Percentiles rank a stretch among this genome's conserved stretches.
These are phyloP conservation scores for Taenioides sp. DNA, from an alignment of 2,797 vertebrate species.

Conservation along the genomic window DNA sequence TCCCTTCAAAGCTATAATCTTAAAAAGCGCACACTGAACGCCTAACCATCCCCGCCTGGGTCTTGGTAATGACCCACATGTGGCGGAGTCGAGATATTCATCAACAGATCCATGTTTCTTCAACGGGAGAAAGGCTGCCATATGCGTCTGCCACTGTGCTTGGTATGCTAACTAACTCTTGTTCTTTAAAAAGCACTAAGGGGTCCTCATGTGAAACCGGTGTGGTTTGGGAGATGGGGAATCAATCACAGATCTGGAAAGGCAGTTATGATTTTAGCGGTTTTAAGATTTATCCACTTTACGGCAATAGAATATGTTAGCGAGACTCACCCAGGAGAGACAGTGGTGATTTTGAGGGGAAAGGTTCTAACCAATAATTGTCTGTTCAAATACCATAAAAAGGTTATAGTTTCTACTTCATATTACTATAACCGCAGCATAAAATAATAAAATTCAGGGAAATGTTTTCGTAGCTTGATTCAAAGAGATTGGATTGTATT, in stretches of 20 bases:
- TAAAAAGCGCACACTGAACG: constrained; percentile 63
- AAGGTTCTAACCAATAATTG: neutral
- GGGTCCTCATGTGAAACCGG: constrained; percentile 27
- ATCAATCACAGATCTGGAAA: constrained; percentile 33
- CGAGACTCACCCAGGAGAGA: constrained; percentile 1
- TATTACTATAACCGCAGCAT: neutral
- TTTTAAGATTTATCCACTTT: constrained; percentile 8
- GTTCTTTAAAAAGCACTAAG: constrained; percentile 44
- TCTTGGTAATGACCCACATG: constrained; percentile 72
- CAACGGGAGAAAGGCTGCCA: constrained; percentile 50
- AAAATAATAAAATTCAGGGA: neutral
- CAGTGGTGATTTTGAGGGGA: neutral
- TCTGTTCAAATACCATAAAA: neutral
- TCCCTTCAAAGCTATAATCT: constrained; percentile 65
- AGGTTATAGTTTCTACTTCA: neutral
- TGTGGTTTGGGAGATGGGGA: constrained; percentile 29
- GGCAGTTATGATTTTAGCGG: constrained; percentile 23
- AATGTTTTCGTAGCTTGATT: too few relatives aligned
- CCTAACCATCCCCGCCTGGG: constrained; percentile 65
- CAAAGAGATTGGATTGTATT: too few relatives aligned
- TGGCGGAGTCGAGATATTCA: constrained; percentile 62
- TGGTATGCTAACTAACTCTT: constrained; percentile 38
- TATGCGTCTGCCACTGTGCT: constrained; percentile 56
- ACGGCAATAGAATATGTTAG: neutral
- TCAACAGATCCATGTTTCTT: constrained; percentile 41